Evolutionary conservation across 1,140 invertebrate species (phyloP), one percentile per base, ranked within the genome.

Genomic region (Pseudomyrmex dendroicus): DNA sequence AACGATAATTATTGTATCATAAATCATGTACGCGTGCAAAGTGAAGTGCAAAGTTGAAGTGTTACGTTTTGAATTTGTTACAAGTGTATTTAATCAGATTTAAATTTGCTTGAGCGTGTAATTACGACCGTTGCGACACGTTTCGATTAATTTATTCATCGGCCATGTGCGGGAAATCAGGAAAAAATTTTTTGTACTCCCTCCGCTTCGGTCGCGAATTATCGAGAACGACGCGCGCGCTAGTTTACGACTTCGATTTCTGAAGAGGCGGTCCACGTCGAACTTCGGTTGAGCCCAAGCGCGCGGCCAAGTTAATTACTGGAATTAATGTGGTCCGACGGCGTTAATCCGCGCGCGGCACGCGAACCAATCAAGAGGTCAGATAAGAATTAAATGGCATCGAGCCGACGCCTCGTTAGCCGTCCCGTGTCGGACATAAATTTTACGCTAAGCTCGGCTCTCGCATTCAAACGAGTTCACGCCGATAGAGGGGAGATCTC

Each of bases 371-470:
- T 92, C 90, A 86, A 91, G 84, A 74, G 70, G 84, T 61, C 68
- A 89, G 91, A 92, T 92, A 92, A 90, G 91, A 92, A 92, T 92
- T 89, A 89, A 92, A 90, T 85, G 86, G 77, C 88, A 91, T 92
- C 85, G 87, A 62, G 59, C 90, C 76, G 86, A 88, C 90, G 86
- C 86, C 91, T 91, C 84, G 89, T 92, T 92, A 92, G 89, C 86
- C 70, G 77, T 67, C 63, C 68, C 84, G 70, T 85, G 89, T 89
- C 86, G 82, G 82, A 87, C 88, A 89, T 91, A 92, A 91, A 92
- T 91, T 91, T 86, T 54, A 82, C 64, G 84, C 74, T 86, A 90
- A 88, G 84, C 84, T 35, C 80, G 72, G 64, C 46, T 56, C 50
- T 56, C 82, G 80, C 78, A 72, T 85, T 87, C 70, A 76, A 82